Percentiles rank a stretch among this genome's conserved stretches.
These are phyloP conservation scores for Tapera naevia DNA, from an alignment of 2,797 vertebrate species.

Conservation along the genomic window DNA sequence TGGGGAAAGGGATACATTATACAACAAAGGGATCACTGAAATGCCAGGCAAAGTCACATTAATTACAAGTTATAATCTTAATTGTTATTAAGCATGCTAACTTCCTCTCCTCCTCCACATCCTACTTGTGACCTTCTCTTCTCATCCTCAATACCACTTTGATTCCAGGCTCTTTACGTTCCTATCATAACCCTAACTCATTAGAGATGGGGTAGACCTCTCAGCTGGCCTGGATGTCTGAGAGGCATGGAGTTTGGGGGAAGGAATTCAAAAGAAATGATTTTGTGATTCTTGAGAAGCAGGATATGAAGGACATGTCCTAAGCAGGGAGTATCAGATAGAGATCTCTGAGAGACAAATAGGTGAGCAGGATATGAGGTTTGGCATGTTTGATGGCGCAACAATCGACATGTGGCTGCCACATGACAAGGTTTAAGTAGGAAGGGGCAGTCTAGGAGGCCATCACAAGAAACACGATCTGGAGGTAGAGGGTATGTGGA, in stretches of 20 bases:
- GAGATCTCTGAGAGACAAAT: conserved; percentile 26
- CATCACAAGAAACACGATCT: conserved; percentile 50
- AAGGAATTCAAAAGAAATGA: conserved; percentile 28
- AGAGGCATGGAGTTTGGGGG: neutral
- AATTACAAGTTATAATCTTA: conserved; percentile 21
- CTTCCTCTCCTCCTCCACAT: conserved; percentile 1
- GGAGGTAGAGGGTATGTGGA: conserved; percentile 19
- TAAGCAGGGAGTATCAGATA: neutral
- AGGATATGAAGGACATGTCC: neutral
- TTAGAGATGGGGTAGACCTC: neutral
- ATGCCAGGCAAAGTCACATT: neutral
- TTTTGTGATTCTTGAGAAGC: neutral
- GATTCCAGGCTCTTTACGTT: neutral
- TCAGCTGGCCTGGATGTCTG: neutral
- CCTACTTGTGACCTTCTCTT: neutral
- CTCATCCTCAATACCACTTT: neutral
- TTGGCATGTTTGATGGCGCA: neutral
- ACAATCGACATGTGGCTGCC: conserved; percentile 49
- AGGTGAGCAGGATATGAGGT: conserved; percentile 40
- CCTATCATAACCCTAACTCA: neutral
- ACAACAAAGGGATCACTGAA: conserved; percentile 49
- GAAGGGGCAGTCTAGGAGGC: conserved; percentile 35
- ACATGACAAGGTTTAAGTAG: conserved; percentile 28
- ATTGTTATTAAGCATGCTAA: neutral
- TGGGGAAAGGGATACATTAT: conserved; percentile 34